Evolutionary conservation across 2,113 vertebrate species (phyloP), one percentile per base, ranked within the genome.

Genomic region (Microtus pennsylvanicus): DNA sequence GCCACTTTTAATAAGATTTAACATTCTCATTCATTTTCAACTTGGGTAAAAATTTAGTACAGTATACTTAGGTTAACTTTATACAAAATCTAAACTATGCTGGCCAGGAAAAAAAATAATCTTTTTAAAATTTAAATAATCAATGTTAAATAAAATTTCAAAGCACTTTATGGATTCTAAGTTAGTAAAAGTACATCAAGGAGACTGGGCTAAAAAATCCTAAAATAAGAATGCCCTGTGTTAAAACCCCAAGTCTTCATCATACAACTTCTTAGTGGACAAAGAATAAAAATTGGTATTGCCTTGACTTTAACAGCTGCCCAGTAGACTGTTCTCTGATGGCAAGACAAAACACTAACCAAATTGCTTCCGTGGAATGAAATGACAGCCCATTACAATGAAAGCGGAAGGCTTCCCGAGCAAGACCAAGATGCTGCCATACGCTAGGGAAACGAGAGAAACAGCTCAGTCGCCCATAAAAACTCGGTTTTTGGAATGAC

Each of bases 341-440:
- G 74, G 70, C 83, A 30, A 96, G 93, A 96, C 38, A 33, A 96
- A 97, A 89, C 45, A 90, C 70, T 94, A n/a, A 93, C 88, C 78
- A 85, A 94, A 90, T 11, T 91, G 61, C 30, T 94, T 92, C 85
- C 50, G 75, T 69, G 42, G 72, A 35, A n/a, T 70, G 33, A 70
- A 72, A 72, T n/a, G 35, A 89, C 52, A 96, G 90, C 74, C 92
- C 93, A 89, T 82, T 85, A 94, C 55, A 95, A 93, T 83, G 85
- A 96, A 77, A 96, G 89, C 35, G 35, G 42, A 92, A 94, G 50
- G 42, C 33, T 96, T 96, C 94, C 5, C 11, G 95, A 96, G 86
- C 45, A 75, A 89, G 80, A 96, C 63, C 91, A 94, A 90, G 92
- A 94, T 87, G 74, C 93, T 94, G 88, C 93, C 95, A 17, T 89